These are phyloP conservation scores for Talpa occidentalis DNA, from an alignment of 2,113 vertebrate genomes.

Conservation along the genomic window DNA sequence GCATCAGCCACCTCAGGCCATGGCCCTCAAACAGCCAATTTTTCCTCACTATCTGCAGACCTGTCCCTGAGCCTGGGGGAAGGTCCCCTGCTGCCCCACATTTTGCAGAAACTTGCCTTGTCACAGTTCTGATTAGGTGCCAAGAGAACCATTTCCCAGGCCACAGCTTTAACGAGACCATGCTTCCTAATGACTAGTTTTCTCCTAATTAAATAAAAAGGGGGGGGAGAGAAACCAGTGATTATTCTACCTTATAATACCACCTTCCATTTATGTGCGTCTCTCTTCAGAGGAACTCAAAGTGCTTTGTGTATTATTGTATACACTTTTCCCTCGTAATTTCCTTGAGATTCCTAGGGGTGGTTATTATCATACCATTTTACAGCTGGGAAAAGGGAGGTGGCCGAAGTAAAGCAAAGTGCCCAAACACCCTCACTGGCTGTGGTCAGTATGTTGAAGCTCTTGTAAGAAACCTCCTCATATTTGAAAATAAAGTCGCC, in stretches of 20 bases:
- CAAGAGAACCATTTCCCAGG: constrained; percentile 73
- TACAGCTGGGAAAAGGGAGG: constrained; percentile 75
- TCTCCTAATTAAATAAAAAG: constrained; percentile 78
- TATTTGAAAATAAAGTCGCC: constrained; percentile 13
- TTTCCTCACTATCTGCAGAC: constrained; percentile 18
- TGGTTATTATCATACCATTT: constrained; percentile 64
- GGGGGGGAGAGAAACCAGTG: constrained; percentile 18
- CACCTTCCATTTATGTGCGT: constrained; percentile 68
- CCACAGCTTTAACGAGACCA: constrained; percentile 70
- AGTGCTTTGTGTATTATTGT: constrained; percentile 32
- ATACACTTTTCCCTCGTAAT: not conserved
- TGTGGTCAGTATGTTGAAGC: not conserved
- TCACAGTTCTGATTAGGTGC: constrained; percentile 64
- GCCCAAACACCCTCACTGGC: not conserved
- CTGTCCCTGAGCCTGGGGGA: not conserved
- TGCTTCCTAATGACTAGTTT: constrained; percentile 77
- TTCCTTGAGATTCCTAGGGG: constrained; percentile 12
- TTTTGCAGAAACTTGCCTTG: constrained; percentile 30
- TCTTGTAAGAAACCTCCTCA: not conserved
- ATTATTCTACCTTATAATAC: constrained; percentile 52
- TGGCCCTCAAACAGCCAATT: not conserved
- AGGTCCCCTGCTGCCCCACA: constrained; percentile 38
- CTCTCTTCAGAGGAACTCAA: constrained; percentile 66
- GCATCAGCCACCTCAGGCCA: not conserved
- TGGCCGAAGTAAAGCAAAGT: not conserved